Percentiles rank a stretch among this genome's conserved stretches.
Conservation (phyloP, 2,888 invertebrate genomes). For the Folsomia manolachei region DNA sequence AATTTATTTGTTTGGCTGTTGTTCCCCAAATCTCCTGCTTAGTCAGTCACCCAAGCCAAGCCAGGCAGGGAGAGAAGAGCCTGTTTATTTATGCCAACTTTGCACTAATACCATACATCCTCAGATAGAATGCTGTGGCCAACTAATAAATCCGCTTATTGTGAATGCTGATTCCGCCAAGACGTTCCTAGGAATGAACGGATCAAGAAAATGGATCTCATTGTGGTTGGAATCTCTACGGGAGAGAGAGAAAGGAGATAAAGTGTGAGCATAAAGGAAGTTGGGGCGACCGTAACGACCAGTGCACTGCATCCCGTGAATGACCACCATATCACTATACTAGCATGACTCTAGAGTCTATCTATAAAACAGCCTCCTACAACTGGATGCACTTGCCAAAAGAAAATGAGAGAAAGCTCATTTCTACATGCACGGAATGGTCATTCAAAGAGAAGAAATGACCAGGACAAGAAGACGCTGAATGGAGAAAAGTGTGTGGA, state of each 20-base stretch:
- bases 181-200: no score
- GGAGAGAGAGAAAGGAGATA: not conserved
- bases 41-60: no score
- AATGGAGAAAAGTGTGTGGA: not conserved
- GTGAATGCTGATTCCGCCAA: not conserved
- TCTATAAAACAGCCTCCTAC: not conserved
- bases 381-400: not conserved
- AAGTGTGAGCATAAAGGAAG: slow-evolving; percentile 1
- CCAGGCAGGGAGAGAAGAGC: not conserved
- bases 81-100: slow-evolving; percentile 3
- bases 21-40: slow-evolving; percentile 2
- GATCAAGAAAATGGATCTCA: not conserved
- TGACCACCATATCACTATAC: not conserved
- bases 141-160: not conserved
- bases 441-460: slow-evolving; percentile 17
- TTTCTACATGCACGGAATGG: slow-evolving; percentile 17
- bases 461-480: no score
- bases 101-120: slow-evolving; percentile 1
- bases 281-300: slow-evolving; percentile 3
- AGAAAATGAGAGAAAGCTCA: slow-evolving; percentile 14
- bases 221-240: not conserved
- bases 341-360: no score
- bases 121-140: not conserved
- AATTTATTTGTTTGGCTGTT: slow-evolving; percentile 10
- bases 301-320: no score